Percentiles rank a stretch among this genome's conserved stretches.
Conservation (phyloP, 2,113 vertebrate species). For the Gymnorhina tibicen region DNA sequence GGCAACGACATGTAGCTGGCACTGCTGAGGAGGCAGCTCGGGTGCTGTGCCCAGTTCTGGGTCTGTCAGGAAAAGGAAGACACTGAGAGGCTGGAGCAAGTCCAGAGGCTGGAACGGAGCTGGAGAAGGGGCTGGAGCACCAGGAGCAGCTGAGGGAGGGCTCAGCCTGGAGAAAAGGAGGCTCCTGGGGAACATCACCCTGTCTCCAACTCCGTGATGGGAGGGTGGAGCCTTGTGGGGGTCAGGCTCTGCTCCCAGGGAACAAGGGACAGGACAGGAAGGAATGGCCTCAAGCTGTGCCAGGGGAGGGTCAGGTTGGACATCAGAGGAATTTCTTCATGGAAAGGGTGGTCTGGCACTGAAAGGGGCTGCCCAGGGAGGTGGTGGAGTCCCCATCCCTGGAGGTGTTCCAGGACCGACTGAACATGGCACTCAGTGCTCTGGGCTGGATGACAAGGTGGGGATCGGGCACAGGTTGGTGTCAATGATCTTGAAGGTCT, state of each 20-base stretch:
- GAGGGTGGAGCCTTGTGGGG: background rate
- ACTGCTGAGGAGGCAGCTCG: background rate
- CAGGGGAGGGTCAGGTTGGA: background rate
- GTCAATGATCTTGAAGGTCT: background rate
- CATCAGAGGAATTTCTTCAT: background rate
- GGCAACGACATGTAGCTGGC: background rate
- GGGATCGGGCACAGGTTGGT: fast-evolving
- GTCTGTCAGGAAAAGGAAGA: background rate
- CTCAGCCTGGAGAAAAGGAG: background rate
- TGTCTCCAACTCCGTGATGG: background rate
- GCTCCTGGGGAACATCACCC: background rate
- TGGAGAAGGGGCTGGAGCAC: background rate
- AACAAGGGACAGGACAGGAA: background rate
- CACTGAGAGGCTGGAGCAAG: background rate
- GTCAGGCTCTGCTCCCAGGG: background rate
- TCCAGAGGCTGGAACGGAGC: no score
- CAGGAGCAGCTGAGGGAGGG: background rate
- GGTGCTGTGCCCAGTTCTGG: background rate
- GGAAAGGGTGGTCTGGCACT: background rate
- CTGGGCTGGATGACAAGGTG: background rate
- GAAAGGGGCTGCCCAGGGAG: no score
- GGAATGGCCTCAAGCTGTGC: background rate
- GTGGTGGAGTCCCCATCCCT: background rate
- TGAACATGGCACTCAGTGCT: no score
- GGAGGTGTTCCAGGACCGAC: no score